phyloP scores from a whole-genome alignment of 2,888 invertebrate genomes.

The Netelia fuscicornis region DNA sequence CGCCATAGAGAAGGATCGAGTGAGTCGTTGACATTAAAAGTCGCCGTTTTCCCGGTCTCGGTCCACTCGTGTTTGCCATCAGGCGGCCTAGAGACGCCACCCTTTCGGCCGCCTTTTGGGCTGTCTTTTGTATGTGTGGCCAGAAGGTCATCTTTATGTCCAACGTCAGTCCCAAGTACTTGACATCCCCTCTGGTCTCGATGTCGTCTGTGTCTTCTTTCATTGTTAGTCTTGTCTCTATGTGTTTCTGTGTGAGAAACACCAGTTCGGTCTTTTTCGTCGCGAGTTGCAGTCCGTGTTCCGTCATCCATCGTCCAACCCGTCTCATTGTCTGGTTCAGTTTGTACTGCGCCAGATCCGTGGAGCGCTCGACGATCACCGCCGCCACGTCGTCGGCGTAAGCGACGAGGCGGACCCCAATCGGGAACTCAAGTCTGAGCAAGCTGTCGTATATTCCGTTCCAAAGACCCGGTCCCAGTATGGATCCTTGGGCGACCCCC shows the following conservation, averaged over 20 bases:
- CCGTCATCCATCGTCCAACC: too few species aligned
- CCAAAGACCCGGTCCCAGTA: neutral
- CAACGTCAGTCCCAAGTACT: too few species aligned
- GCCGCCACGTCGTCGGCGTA: constrained; percentile 53
- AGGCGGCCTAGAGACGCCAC: too few species aligned
- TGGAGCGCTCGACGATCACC: constrained; percentile 26
- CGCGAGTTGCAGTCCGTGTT: constrained; percentile 57
- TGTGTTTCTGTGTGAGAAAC: constrained; percentile 13
- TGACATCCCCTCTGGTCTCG: too few species aligned
- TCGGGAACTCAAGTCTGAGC: constrained; percentile 21
- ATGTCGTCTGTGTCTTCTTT: too few species aligned
- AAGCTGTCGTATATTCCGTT: constrained; percentile 14
- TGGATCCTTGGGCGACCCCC: neutral
- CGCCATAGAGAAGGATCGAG: too few species aligned
- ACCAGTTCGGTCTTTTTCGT: constrained; percentile 67
- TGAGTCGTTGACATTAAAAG: too few species aligned
- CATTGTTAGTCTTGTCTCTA: too few species aligned
- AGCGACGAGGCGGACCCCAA: constrained; percentile 16
- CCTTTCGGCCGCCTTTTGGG: neutral
- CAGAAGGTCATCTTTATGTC: too few species aligned
- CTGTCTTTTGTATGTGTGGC: constrained; percentile 52
- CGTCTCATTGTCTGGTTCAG: too few species aligned
- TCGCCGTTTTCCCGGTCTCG: too few species aligned
- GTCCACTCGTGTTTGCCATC: too few species aligned
- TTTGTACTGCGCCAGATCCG: constrained; percentile 34